Percentiles rank a stretch among this genome's conserved stretches.
Conservation (phyloP, 2,113 vertebrate species). For the Campylomormyrus tamandua region DNA sequence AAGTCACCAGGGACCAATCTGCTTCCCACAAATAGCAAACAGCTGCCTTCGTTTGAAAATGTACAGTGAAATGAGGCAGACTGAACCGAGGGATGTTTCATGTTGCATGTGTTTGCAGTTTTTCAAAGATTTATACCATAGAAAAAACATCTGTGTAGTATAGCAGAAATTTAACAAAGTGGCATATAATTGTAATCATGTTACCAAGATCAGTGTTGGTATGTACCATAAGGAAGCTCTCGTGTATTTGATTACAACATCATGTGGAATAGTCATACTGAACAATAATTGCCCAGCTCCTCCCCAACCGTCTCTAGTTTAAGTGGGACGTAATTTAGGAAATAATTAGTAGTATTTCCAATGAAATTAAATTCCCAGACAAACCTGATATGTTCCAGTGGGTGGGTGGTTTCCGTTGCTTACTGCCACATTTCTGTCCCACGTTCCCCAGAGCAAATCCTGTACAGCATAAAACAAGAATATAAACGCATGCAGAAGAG, state of each 20-base stretch:
- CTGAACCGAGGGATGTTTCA: neutral
- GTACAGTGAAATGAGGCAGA: neutral
- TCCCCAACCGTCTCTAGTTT: neutral
- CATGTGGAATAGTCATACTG: neutral
- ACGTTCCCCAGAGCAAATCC: slow-evolving; percentile 83
- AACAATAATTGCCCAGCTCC: neutral
- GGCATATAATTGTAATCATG: neutral
- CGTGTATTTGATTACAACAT: neutral
- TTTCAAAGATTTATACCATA: neutral
- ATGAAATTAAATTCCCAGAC: neutral
- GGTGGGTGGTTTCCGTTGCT: neutral
- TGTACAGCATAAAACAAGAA: slow-evolving; percentile 97
- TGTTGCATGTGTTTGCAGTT: neutral
- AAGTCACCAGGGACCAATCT: neutral
- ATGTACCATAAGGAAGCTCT: neutral
- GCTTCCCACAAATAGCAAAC: neutral
- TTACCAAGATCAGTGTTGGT: neutral
- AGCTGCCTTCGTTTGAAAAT: neutral
- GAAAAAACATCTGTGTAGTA: neutral
- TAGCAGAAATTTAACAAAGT: neutral
- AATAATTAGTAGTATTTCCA: neutral
- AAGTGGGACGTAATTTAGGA: neutral
- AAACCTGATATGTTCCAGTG: neutral
- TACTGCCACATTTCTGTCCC: neutral
- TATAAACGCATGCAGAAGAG: slow-evolving; percentile 99